Conservation (phyloP, 1,140 invertebrate species). For the Aphis craccivora region DNA sequence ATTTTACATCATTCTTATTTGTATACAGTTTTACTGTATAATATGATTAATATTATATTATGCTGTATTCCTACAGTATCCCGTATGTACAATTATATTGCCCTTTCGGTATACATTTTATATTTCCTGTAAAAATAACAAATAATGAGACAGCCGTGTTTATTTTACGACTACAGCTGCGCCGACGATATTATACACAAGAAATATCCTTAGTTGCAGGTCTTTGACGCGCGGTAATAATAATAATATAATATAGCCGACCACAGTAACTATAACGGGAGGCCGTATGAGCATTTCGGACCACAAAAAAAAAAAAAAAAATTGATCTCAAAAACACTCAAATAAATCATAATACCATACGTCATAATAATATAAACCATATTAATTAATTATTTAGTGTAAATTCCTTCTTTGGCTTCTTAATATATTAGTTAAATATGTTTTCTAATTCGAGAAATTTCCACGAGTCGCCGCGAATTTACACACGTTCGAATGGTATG, state of each 20-base stretch:
- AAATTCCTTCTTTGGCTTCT: too few relatives aligned
- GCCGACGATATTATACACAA: background rate
- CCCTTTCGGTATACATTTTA: background rate
- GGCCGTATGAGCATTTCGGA: background rate
- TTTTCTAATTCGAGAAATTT: background rate
- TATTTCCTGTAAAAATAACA: slow-evolving; percentile 9
- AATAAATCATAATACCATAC: too few relatives aligned
- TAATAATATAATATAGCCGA: background rate
- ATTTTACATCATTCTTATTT: background rate
- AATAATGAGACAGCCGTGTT: background rate
- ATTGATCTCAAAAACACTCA: background rate
- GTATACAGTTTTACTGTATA: background rate
- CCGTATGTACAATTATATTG: background rate
- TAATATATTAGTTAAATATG: too few relatives aligned
- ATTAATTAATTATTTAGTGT: background rate
- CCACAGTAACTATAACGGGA: background rate
- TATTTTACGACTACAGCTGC: slow-evolving; percentile 1
- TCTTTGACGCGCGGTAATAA: background rate
- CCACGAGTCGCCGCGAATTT: background rate
- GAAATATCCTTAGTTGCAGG: background rate
- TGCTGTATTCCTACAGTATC: background rate
- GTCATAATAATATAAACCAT: too few relatives aligned
- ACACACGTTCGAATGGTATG: background rate
- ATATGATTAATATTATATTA: background rate
- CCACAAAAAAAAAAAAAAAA: background rate